Conservation (phyloP, 2,888 invertebrate genomes). For the Ochropleura leucogaster region DNA sequence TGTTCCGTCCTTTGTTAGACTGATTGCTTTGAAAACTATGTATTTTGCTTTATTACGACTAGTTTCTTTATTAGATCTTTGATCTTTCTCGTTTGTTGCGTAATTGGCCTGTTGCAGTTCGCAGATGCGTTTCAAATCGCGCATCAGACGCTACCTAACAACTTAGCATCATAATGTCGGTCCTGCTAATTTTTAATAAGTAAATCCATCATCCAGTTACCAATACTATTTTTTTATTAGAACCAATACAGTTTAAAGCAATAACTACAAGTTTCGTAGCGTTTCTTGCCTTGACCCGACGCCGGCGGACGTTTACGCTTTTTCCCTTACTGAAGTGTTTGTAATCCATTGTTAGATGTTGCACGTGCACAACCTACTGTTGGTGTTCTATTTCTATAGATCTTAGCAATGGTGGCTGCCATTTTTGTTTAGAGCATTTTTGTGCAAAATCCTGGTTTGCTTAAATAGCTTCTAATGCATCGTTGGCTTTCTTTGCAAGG, state of each 20-base stretch:
- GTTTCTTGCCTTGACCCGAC: slow-evolving; percentile 72
- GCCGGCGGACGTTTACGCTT: slow-evolving; percentile 70
- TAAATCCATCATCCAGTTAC: background rate
- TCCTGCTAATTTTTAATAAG: background rate
- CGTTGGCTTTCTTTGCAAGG: background rate
- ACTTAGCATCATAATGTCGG: background rate
- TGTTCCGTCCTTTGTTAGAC: slow-evolving; percentile 26
- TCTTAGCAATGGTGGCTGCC: slow-evolving; percentile 28
- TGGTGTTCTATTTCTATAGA: slow-evolving; percentile 52
- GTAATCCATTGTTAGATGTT: slow-evolving; percentile 65
- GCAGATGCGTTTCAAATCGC: background rate
- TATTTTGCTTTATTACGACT: slow-evolving; percentile 26
- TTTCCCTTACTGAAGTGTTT: slow-evolving; percentile 66
- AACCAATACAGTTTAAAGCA: slow-evolving; percentile 29
- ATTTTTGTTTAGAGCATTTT: background rate
- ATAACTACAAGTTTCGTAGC: slow-evolving; percentile 53
- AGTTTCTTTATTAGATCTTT: slow-evolving; percentile 40
- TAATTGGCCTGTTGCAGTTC: slow-evolving; percentile 3
- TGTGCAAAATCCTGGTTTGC: background rate
- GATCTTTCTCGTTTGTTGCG: slow-evolving; percentile 33
- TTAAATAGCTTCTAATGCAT: too few relatives aligned
- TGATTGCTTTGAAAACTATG: slow-evolving; percentile 28
- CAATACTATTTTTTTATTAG: slow-evolving; percentile 14
- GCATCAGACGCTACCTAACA: too few relatives aligned
- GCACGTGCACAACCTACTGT: slow-evolving; percentile 63